A percentile compares a stretch with the other conserved stretches of the same genome.
Evolutionary conservation across 2,797 vertebrate species (phyloP).

Genomic region (Esox lucius): DNA sequence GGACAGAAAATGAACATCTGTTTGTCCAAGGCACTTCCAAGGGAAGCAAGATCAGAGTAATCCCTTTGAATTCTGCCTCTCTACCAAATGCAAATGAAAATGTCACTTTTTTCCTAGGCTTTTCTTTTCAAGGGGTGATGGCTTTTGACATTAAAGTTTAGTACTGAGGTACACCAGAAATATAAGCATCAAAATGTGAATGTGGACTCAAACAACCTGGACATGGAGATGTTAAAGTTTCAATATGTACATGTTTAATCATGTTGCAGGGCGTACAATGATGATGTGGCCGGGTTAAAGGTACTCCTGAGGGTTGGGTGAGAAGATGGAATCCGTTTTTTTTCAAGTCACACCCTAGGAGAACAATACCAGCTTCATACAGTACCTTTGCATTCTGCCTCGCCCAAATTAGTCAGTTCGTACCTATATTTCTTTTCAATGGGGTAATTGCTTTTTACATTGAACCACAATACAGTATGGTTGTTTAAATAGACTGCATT

Average conservation of each 20-base stretch:
- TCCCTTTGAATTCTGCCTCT: conserved; percentile 54
- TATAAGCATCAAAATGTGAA: background rate
- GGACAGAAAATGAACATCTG: conserved; percentile 66
- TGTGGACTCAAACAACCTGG: background rate
- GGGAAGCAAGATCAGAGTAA: conserved; percentile 43
- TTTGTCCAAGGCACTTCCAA: conserved; percentile 47
- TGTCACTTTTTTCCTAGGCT: conserved; percentile 73
- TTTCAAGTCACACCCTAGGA: too few relatives aligned
- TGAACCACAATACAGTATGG: too few relatives aligned
- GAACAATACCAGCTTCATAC: too few relatives aligned
- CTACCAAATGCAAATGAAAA: conserved; percentile 65
- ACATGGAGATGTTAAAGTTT: background rate
- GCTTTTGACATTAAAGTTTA: conserved; percentile 57
- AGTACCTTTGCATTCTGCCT: too few relatives aligned
- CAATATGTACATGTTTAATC: background rate
- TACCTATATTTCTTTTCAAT: too few relatives aligned
- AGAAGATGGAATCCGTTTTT: too few relatives aligned
- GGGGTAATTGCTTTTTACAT: too few relatives aligned
- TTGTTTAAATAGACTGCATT: too few relatives aligned
- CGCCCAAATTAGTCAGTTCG: too few relatives aligned
- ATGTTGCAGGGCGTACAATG: background rate
- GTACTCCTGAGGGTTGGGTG: too few relatives aligned
- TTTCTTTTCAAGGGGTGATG: conserved; percentile 69
- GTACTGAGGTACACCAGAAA: background rate
- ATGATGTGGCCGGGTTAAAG: too few relatives aligned